Base-by-base conservation (phyloP, 2,888 invertebrate genomes). In the Eristalis arbustorum region DNA sequence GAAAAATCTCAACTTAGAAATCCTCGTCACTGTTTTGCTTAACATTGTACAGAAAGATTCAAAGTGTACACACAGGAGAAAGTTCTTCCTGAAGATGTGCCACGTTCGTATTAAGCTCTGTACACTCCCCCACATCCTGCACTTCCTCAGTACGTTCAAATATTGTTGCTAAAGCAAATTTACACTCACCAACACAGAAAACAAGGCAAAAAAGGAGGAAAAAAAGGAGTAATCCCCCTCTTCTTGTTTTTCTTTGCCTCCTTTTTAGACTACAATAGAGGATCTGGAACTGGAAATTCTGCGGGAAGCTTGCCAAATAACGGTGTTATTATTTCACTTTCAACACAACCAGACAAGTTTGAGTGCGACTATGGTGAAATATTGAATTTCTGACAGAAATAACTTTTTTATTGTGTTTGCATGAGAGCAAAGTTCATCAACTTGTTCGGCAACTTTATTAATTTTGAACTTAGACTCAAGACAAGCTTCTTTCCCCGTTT, bases 111-210 rank as follows among this genome's bases (percentile, higher is more conserved):
- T 49, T 49, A 49, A 18, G 49, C 18, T 49, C 49, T 49, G 49
- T 18, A 49, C 49, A 18, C 13, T 13, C 2, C 34, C 25, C 37
- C n/a, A n/a, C n/a, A n/a, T n/a, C n/a, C n/a, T n/a, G n/a, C n/a
- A 68, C 63, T 63, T 28, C 57, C 3, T 25, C 25, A 23, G 28
- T 71, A 14, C n/a, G 62, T 72, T 78, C 64, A 59, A 11, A 78
- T 25, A 78, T 59, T 59, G 72, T 72, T 71, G 42, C 34, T 34
- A 64, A 78, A 78, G 78, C 72, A 78, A 66, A 72, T 78, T 71
- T 78, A 72, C 42, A 78, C 71, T 18, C 49, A 18, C 49, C 49
- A 18, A 49, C 18, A 49, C 18, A 4, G 18, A 49, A n/a, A 49
- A 18, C 6, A 18, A n/a, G 18, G 6, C 14, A 49, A n/a, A 49